These are phyloP conservation scores for Ephestia elutella DNA, from an alignment of 1,140 invertebrate genomes.

Conservation along the genomic window DNA sequence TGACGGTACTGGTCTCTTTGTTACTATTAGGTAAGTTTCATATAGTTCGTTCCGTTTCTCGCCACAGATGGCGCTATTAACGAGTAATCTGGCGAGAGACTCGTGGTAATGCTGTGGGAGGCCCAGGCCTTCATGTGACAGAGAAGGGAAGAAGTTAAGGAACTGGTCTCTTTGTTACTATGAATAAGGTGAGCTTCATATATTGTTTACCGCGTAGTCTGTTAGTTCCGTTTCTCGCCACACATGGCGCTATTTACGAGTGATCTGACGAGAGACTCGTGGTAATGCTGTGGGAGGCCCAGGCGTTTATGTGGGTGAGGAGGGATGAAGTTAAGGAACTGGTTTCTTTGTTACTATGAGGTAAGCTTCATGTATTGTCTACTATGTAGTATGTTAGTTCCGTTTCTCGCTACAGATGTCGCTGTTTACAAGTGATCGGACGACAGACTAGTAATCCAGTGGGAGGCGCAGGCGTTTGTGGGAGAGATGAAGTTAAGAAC, in stretches of 20 bases:
- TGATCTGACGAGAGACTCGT: slow-evolving; percentile 86
- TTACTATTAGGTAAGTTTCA: too few relatives aligned
- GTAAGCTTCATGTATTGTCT: not conserved
- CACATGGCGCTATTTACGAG: slow-evolving; percentile 92
- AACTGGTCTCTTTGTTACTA: slow-evolving; percentile 59
- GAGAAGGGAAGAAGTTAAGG: too few relatives aligned
- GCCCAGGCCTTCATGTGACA: too few relatives aligned
- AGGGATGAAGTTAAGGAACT: slow-evolving; percentile 80
- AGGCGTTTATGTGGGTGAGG: slow-evolving; percentile 87
- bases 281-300: slow-evolving; percentile 94
- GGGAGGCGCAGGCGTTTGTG: too few relatives aligned
- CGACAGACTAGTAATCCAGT: too few relatives aligned
- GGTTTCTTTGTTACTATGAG: slow-evolving; percentile 36
- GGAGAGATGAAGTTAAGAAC: too few relatives aligned
- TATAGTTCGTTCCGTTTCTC: too few relatives aligned
- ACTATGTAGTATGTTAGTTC: not conserved
- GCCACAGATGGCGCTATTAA: too few relatives aligned
- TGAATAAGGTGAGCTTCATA: not conserved
- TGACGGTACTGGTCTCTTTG: too few relatives aligned
- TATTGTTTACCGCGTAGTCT: not conserved
- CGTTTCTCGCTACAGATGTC: not conserved
- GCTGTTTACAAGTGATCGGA: too few relatives aligned
- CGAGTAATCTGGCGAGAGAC: too few relatives aligned
- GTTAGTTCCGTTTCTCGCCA: slow-evolving; percentile 87
- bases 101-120: too few relatives aligned